Evolutionary conservation across 2,797 vertebrate genomes (phyloP).

Genomic region (Falco naumanni): DNA sequence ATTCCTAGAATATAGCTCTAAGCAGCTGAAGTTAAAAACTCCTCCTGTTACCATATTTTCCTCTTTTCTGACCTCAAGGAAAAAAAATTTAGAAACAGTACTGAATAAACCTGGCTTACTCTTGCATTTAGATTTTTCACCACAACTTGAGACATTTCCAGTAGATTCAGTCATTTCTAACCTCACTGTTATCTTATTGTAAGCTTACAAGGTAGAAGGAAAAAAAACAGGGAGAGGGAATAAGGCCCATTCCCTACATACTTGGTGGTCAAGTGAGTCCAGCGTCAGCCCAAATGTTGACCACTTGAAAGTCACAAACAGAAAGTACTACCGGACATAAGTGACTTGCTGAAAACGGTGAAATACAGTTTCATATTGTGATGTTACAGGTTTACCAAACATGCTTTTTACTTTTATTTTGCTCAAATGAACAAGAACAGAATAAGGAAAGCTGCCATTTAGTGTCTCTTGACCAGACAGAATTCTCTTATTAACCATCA

Average conservation of each 20-base stretch:
- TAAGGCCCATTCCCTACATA: not conserved
- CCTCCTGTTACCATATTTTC: not conserved
- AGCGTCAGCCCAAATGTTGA: rapidly evolving
- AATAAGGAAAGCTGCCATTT: not conserved
- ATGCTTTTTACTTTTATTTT: not conserved
- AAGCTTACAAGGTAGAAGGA: not conserved
- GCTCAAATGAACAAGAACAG: not conserved
- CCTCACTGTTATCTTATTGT: not conserved
- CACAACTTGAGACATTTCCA: not conserved
- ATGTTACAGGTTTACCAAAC: not conserved
- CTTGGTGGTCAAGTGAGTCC: not conserved
- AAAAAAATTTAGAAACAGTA: not conserved
- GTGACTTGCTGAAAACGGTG: not conserved
- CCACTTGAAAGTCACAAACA: not conserved
- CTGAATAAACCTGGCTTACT: not conserved
- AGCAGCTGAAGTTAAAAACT: not conserved
- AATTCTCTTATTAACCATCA: not conserved
- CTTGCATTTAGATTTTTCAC: not conserved
- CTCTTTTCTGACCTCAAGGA: not conserved
- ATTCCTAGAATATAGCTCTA: not conserved
- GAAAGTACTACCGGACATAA: rapidly evolving
- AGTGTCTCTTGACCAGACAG: not conserved
- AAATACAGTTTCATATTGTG: not conserved
- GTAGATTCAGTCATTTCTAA: not conserved
- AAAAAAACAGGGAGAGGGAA: not conserved